Evolutionary conservation across 2,113 vertebrate genomes (phyloP), one percentile per base, ranked within the genome.

Genomic region (Eulemur macaco): DNA sequence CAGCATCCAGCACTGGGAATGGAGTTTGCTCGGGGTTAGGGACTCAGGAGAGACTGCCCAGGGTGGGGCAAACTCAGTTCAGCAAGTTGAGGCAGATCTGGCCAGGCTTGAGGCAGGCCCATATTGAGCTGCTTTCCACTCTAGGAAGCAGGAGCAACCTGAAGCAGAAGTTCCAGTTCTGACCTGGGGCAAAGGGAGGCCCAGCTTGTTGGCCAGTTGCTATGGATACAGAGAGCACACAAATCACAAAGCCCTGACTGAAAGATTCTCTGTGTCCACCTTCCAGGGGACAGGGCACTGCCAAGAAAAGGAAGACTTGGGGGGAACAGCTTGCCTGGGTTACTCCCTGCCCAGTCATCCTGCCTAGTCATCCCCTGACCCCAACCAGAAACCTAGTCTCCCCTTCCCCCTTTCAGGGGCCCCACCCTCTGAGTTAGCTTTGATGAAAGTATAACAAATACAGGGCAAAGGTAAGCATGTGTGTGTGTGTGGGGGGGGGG

Each of bases 211-310:
- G 96, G 91, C 56, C 63, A 86, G 96, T 97, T 97, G 89, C 96
- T 93, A 97, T 96, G 97, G 96, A 76, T 93, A 95, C 96, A 86
- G 83, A 97, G 71, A 95, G 89, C 83, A 52, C 82, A 89, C 50
- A 89, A 85, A 80, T 83, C 95, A 96, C 93, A 96, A 96, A 96
- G 63, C 86, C 86, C 60, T n/a, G 45, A 68, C 93, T 94, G 64
- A 93, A 96, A 93, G 86, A 95, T 95, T 74, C 47, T 95, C 78
- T 68, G 31, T 93, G 86, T 94, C 71, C 47, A 88, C 77, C 85
- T 91, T 63, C 54, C 13, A 31, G 86, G 66, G 37, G 91, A 45
- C 12, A 87, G 85, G 84, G 4, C 58, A 87, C 29, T 64, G 54
- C 29, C 42, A 84, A 47, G 52, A 71, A 81, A 31, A 68, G 68